Conservation (phyloP, 64 coral and sea anemone genomes). For the Astreopora myriophthalma region DNA sequence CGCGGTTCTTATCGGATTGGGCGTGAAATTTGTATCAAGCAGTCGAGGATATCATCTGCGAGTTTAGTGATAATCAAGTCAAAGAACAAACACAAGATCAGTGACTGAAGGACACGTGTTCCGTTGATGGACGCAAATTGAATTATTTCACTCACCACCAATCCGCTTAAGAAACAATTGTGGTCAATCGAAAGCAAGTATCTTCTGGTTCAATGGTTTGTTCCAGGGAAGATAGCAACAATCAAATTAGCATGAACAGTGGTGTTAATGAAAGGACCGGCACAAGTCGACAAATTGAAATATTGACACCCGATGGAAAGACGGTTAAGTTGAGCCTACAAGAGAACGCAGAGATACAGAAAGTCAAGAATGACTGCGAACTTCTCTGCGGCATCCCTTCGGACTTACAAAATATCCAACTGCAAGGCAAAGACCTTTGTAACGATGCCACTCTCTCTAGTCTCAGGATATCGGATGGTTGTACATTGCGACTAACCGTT, state of each 20-base stretch:
- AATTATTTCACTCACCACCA: neutral
- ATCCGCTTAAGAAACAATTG: neutral
- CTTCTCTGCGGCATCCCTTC: slow-evolving; percentile 29
- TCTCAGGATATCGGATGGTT: neutral
- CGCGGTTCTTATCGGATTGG: neutral
- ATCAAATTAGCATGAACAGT: slow-evolving; percentile 3
- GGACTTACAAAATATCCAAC: neutral
- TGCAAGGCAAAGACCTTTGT: neutral
- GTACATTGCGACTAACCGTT: slow-evolving; percentile 19
- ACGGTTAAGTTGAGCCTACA: neutral
- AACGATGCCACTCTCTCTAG: neutral
- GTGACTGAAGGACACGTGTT: neutral
- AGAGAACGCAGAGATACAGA: neutral
- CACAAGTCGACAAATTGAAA: neutral
- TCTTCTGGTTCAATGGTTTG: slow-evolving; percentile 12
- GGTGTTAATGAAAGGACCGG: neutral
- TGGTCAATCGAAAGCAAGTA: neutral
- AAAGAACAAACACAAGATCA: neutral
- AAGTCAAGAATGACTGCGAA: slow-evolving; percentile 32
- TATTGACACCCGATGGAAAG: slow-evolving; percentile 30
- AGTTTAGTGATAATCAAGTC: neutral
- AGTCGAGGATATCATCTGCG: neutral
- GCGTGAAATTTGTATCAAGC: neutral
- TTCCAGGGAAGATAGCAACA: neutral
- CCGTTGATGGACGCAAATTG: neutral